These are phyloP conservation scores for Metacarcinus magister DNA, from an alignment of 2,888 invertebrate genomes.

Conservation along the genomic window DNA sequence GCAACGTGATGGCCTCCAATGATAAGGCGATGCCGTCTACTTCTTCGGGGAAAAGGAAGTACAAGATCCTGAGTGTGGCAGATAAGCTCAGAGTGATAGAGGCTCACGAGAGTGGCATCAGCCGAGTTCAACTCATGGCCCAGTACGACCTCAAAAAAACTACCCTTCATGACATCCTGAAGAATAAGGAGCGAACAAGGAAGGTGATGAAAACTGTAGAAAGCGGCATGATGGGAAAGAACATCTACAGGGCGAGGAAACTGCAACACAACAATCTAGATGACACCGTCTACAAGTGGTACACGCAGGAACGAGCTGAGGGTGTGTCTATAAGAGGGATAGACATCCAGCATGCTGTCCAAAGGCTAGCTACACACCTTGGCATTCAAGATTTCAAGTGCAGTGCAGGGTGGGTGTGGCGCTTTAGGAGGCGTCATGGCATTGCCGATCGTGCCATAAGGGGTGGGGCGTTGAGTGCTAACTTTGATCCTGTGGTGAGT, in stretches of 20 bases:
- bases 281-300: constrained; percentile 30
- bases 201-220: neutral
- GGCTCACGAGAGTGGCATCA: neutral
- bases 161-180: too few relatives aligned
- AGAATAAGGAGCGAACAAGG: neutral
- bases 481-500: too few relatives aligned
- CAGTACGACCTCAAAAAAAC: neutral
- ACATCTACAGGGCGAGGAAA: neutral
- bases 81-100: neutral
- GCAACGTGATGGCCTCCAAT: neutral
- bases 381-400: constrained; percentile 30
- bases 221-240: neutral
- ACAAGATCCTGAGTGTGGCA: neutral
- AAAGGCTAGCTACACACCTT: too few relatives aligned
- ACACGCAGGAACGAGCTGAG: neutral
- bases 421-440: constrained; percentile 46
- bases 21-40: neutral
- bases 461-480: too few relatives aligned
- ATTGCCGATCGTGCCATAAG: neutral
- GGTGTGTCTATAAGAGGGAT: neutral
- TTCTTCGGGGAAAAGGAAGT: neutral
- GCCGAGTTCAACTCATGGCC: neutral
- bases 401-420: constrained; percentile 22
- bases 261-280: neutral
- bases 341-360: constrained; percentile 16